phyloP scores from a whole-genome alignment of 2,113 vertebrate species.

The Clarias macrocephalus region DNA sequence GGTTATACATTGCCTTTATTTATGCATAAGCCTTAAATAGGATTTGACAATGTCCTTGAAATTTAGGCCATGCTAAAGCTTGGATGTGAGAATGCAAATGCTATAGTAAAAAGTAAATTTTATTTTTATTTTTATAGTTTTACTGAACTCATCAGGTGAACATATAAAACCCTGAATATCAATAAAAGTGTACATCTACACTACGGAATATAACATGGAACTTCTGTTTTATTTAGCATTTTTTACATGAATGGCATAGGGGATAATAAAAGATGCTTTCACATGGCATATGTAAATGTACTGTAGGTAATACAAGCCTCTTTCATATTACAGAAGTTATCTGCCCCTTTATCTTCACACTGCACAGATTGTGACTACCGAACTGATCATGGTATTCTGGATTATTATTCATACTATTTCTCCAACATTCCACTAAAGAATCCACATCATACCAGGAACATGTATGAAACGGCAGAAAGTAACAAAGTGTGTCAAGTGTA shows the following conservation, averaged over 20 bases:
- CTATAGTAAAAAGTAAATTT: neutral
- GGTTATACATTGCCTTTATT: neutral
- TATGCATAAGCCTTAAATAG: slow-evolving; percentile 6
- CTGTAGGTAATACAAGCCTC: neutral
- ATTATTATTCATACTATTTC: neutral
- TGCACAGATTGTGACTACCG: neutral
- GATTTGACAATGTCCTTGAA: slow-evolving; percentile 34
- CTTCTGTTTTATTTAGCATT: neutral
- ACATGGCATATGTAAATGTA: neutral
- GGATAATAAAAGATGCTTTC: neutral
- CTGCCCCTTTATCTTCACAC: neutral
- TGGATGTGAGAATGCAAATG: neutral
- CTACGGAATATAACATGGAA: neutral
- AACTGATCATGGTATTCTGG: neutral
- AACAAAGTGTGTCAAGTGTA: neutral
- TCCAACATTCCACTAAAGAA: neutral
- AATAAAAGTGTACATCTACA: neutral
- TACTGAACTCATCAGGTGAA: slow-evolving; percentile 1
- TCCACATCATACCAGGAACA: neutral
- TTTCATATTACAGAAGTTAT: neutral
- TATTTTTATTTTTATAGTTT: slow-evolving; percentile 5
- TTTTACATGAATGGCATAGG: neutral
- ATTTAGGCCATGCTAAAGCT: neutral
- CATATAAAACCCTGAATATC: neutral
- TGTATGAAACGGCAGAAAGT: neutral